Evolutionary conservation across 2,888 invertebrate genomes (phyloP).

Genomic region (Oscheius onirici): DNA sequence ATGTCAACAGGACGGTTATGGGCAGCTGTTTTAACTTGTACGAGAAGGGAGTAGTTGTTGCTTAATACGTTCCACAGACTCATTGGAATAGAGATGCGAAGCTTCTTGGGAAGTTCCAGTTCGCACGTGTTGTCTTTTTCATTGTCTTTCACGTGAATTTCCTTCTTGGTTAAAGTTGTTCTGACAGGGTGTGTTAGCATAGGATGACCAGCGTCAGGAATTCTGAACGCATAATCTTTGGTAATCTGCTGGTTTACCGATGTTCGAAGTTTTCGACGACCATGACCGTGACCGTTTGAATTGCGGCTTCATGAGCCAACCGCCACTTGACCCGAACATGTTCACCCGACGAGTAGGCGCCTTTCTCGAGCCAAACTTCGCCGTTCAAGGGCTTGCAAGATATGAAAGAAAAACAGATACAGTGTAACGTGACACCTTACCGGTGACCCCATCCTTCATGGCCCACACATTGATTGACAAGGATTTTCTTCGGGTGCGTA

Average conservation of each 20-base stretch:
- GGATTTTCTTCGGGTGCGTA: conserved; percentile 46
- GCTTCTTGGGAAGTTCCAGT: conserved; percentile 43
- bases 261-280: conserved; percentile 37
- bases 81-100: conserved; percentile 49
- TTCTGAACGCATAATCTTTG: conserved; percentile 36
- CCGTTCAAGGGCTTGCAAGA: conserved; percentile 59
- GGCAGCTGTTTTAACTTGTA: conserved; percentile 46
- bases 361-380: conserved; percentile 51
- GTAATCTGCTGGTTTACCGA: conserved; percentile 20
- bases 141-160: conserved; percentile 25
- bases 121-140: conserved; percentile 10
- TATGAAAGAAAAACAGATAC: conserved; percentile 32
- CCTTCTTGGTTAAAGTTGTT: conserved; percentile 34
- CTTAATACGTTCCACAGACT: conserved; percentile 55
- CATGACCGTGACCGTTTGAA: conserved; percentile 39
- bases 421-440: conserved; percentile 28
- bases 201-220: conserved; percentile 50
- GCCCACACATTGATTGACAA: conserved; percentile 57
- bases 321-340: conserved; percentile 50
- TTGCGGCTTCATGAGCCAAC: conserved; percentile 39
- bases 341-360: conserved; percentile 50
- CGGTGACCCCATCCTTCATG: conserved; percentile 46
- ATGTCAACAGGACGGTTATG: conserved; percentile 43
- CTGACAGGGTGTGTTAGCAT: conserved; percentile 36
- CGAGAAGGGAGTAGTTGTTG: conserved; percentile 41